Percentiles rank a stretch among this genome's conserved stretches.
Conservation (phyloP, 2,888 invertebrate genomes). For the Conus canariensis region DNA sequence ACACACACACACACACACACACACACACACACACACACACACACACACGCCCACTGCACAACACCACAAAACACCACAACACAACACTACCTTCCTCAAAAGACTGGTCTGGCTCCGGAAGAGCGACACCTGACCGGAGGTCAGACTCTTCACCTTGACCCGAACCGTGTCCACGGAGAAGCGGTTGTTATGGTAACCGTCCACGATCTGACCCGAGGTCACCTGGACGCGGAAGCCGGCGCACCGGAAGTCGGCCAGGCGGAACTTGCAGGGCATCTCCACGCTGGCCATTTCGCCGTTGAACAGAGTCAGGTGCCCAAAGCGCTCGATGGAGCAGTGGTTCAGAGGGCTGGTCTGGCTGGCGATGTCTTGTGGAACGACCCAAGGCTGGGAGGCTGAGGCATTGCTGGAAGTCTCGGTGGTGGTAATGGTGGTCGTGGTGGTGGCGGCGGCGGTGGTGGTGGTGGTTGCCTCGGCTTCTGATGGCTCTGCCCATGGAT, state of each 20-base stretch:
- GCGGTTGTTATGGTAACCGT: neutral
- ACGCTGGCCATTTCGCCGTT: conserved; percentile 6
- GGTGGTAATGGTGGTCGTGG: too few relatives aligned
- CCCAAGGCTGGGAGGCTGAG: too few relatives aligned
- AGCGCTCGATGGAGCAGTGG: neutral
- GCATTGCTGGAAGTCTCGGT: too few relatives aligned
- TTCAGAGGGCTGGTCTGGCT: neutral
- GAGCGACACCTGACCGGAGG: neutral
- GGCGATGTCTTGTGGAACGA: neutral
- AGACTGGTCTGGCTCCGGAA: neutral
- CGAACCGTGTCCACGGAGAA: neutral
- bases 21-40: too few relatives aligned
- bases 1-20: too few relatives aligned
- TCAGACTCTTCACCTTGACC: neutral
- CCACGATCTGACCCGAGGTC: neutral
- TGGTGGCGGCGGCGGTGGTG: too few relatives aligned
- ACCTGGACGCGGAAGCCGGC: neutral
- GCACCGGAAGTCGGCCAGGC: conserved; percentile 5
- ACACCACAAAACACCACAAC: too few relatives aligned
- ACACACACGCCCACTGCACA: neutral
- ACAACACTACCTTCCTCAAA: neutral
- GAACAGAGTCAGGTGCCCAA: neutral
- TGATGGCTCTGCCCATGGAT: too few relatives aligned
- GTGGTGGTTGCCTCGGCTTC: too few relatives aligned
- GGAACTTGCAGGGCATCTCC: conserved; percentile 3